Base-by-base conservation (phyloP, 35 echinoderm and acorn worm genomes). In the Anneissia japonica region DNA sequence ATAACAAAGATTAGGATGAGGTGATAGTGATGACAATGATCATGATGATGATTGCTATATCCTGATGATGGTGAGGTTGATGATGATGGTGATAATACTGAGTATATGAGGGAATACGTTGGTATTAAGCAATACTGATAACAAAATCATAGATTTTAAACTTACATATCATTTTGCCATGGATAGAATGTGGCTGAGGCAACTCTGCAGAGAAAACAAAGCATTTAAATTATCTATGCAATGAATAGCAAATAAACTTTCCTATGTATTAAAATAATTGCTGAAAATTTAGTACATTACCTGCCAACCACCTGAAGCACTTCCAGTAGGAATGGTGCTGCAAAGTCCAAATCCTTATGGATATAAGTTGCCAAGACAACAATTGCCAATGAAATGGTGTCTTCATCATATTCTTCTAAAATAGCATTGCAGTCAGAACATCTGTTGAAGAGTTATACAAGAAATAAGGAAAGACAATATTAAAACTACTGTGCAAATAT, bases 161-260 rank as follows among this genome's bases (percentile, higher is more conserved):
- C 95, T 93, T 87, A 99, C 96, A 84, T 94, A 31, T 99, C 96
- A 39, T 84, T 89, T 80, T 99, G 96, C 96, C 96, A 99, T 3
- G 96, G 93, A 41, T 91, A 99, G 79, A 99, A 91, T 4, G 89
- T 91, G 13, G 91, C 91, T 43, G 86, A 89, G 6, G 96, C 96
- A 89, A 99, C 89, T 72, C 96, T 97, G 84, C 36, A 84, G 46
- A 14, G n/a, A 74, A 80, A 26, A 40, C 55, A 88, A 91, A 80
- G 33, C 3, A 29, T 11, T 39, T 14, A 37, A 30, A 46, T 39
- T 83, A 39, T 4, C 26, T 7, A 13, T 72, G 13, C 55, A 13
- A 30, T 34, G 28, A 30, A 30, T 9, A 6, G 4, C 5, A 30
- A 76, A 6, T 76, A 34, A 34, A 45, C 16, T 45, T 45, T 16